Evolutionary conservation across 2,888 invertebrate species (phyloP), one percentile per base, ranked within the genome.

Genomic region (Tridacna gigas): DNA sequence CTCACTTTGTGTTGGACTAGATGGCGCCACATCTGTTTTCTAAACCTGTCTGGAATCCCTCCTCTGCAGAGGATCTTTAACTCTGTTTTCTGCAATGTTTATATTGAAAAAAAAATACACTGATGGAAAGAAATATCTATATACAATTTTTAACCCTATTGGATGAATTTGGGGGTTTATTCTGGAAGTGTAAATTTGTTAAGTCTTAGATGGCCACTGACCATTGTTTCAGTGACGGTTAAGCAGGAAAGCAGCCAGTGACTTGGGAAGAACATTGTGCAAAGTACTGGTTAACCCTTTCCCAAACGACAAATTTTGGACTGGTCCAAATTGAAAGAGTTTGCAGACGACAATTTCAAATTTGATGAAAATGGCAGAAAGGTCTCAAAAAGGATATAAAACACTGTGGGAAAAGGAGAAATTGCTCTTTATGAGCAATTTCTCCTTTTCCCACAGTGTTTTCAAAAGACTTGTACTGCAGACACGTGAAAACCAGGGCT

Each of bases 41-140:
- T 90, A 79, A 95, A 92, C 65, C 95, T 93, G 75, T 94, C 93
- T 0, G 96, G 95, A 26, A 96, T 94, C 4, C 96, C 96, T n/a
- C 91, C 93, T 4, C 96, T 93, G 75, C 95, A 94, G 77, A 96
- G 90, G 48, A 77, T 67, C 85, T 95, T 95, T 76, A 95, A 91
- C 85, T 95, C 95, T 76, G 94, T 26, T 45, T 67, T 37, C 67
- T 67, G 45, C 11, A 45, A 15, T 2, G 15, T 37, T 18, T 26
- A 12, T 20, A 5, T 3, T 18, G 7, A 37, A 4, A 37, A 37
- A 37, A n/a, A n/a, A n/a, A n/a, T n/a, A n/a, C n/a, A n/a, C n/a
- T n/a, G n/a, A n/a, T n/a, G n/a, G n/a, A n/a, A n/a, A n/a, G n/a
- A n/a, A n/a, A n/a, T n/a, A n/a, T n/a, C n/a, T n/a, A n/a, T n/a